Conservation (phyloP, 2,113 vertebrate genomes). For the Bubalus kerabau region DNA sequence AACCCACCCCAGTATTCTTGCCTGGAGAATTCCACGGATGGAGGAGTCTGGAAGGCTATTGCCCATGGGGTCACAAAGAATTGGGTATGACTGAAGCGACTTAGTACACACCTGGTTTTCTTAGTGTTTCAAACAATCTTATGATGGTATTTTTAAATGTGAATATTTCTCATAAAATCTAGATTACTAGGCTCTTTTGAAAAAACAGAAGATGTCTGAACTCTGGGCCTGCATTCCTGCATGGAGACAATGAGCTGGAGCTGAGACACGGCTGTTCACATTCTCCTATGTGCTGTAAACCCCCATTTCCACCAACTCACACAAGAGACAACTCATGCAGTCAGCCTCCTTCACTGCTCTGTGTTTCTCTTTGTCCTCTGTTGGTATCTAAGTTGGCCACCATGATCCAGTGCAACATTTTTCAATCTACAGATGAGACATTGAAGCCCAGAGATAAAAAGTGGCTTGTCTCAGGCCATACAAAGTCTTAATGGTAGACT, state of each 20-base stretch:
- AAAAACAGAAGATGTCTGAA: not conserved
- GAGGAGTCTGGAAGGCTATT: not conserved
- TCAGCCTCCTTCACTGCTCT: not conserved
- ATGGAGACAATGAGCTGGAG: not conserved
- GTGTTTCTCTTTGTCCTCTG: not conserved
- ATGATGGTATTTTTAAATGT: not conserved
- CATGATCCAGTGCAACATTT: not conserved
- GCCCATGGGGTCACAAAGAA: not conserved
- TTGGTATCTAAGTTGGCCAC: not conserved
- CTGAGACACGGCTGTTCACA: not conserved
- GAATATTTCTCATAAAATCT: not conserved
- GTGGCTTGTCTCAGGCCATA: not conserved
- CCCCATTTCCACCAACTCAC: too few relatives aligned
- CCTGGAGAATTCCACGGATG: not conserved
- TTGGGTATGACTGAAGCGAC: not conserved
- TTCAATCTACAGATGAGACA: not conserved
- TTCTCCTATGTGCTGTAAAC: accelerated
- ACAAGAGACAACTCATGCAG: accelerated
- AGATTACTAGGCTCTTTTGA: not conserved
- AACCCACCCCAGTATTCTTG: not conserved
- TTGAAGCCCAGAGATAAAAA: not conserved
- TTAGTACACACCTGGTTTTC: not conserved
- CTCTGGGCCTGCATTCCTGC: not conserved
- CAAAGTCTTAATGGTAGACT: not conserved
- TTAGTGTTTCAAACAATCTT: not conserved